These are phyloP conservation scores for Triplophysa yarkandensis DNA, from an alignment of 2,797 vertebrate genomes.

Conservation along the genomic window DNA sequence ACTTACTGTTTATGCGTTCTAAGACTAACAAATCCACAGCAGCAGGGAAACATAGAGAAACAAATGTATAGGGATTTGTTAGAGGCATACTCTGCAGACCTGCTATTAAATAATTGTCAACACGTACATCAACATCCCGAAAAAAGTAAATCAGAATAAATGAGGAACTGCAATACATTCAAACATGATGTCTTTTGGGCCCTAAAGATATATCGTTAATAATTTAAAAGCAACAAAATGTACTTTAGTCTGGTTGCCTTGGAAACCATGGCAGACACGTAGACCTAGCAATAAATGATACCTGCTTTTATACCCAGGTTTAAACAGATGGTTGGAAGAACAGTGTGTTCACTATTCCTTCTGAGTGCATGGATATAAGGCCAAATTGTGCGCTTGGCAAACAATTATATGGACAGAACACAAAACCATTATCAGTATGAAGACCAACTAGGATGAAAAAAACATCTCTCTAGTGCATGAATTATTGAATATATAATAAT, in stretches of 20 bases:
- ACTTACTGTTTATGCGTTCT: constrained; percentile 80
- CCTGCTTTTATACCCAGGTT: constrained; percentile 51
- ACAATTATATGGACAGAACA: neutral
- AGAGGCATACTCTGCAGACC: constrained; percentile 16
- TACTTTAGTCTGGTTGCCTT: constrained; percentile 67
- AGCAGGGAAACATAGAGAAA: constrained; percentile 64
- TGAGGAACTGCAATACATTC: constrained; percentile 26
- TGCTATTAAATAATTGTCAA: constrained; percentile 9
- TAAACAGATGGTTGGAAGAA: constrained; percentile 17
- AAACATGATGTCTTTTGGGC: constrained; percentile 45
- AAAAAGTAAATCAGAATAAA: constrained; percentile 26
- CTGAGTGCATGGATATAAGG: neutral
- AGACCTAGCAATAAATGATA: constrained; percentile 56
- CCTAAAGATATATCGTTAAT: constrained; percentile 69
- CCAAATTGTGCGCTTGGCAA: constrained; percentile 3
- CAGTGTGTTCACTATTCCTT: constrained; percentile 29
- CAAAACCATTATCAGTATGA: neutral
- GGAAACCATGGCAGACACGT: constrained; percentile 63
- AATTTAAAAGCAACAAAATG: constrained; percentile 64
- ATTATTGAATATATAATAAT: neutral
- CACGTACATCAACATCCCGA: neutral
- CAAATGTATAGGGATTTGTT: constrained; percentile 52
- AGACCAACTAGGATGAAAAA: neutral
- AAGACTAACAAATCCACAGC: constrained; percentile 75
- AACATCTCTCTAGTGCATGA: neutral